These are phyloP conservation scores for Sitobion miscanthi DNA, from an alignment of 1,140 invertebrate species.

Conservation along the genomic window DNA sequence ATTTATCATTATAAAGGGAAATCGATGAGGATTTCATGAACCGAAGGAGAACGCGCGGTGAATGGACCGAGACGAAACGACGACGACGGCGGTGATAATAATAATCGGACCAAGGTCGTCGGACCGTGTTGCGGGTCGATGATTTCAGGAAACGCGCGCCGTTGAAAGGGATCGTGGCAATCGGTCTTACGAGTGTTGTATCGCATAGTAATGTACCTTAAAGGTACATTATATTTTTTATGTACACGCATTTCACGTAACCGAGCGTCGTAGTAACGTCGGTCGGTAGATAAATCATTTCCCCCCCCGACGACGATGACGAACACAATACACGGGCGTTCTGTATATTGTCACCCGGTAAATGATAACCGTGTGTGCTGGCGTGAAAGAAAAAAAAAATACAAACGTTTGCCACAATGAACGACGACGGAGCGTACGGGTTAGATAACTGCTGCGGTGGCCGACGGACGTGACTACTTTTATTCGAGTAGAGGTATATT, in stretches of 20 bases:
- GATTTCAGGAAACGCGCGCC: constrained; percentile 18
- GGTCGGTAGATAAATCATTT: neutral
- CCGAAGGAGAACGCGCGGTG: constrained; percentile 13
- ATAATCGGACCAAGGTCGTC: constrained; percentile 62
- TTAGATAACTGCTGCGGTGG: constrained; percentile 40
- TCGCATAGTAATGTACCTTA: neutral
- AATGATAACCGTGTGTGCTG: neutral
- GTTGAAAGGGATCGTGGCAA: neutral
- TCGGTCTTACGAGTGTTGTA: neutral
- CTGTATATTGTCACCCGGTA: neutral
- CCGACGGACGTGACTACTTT: constrained; percentile 54
- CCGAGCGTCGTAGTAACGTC: neutral
- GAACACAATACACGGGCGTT: neutral
- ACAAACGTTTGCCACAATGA: neutral
- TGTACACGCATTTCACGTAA: neutral
- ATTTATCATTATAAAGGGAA: constrained; percentile 32
- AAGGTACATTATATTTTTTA: neutral
- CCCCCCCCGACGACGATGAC: neutral
- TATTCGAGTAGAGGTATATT: constrained; percentile 1
- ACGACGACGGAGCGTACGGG: neutral
- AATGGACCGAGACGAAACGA: constrained; percentile 67
- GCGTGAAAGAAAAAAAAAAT: neutral
- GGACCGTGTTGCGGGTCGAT: constrained; percentile 58
- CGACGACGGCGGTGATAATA: constrained; percentile 61
- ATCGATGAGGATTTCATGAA: constrained; percentile 15